Conservation (phyloP, 2,113 vertebrate species). For the Heterocephalus glaber region DNA sequence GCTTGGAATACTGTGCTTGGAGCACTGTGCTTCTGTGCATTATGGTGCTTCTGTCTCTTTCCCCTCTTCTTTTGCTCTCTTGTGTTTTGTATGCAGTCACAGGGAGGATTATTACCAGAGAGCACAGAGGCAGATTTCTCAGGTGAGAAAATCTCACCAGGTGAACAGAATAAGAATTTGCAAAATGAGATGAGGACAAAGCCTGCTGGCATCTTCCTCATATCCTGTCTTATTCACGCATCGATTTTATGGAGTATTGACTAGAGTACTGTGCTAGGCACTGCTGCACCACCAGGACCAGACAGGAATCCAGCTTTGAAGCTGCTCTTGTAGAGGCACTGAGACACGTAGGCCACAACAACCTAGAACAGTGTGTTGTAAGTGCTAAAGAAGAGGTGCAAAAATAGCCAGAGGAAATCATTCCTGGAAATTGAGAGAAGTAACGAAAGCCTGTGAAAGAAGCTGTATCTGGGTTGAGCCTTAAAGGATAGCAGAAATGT, state of each 20-base stretch:
- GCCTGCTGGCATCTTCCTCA: not conserved
- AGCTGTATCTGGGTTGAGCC: not conserved
- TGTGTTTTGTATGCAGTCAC: not conserved
- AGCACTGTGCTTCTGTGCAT: not conserved
- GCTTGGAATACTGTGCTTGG: accelerated
- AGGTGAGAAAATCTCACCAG: not conserved
- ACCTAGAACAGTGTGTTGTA: not conserved
- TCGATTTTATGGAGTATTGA: not conserved
- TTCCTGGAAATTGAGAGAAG: not conserved
- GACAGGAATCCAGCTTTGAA: not conserved
- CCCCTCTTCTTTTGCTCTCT: not conserved
- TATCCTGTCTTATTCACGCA: not conserved
- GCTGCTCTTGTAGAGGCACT: not conserved
- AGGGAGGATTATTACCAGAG: not conserved
- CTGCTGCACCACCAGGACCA: accelerated
- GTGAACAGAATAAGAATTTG: not conserved
- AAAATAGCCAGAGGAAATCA: not conserved
- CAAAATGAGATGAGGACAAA: not conserved
- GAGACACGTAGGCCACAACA: accelerated
- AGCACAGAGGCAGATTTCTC: not conserved
- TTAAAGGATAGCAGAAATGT: not conserved
- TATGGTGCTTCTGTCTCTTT: accelerated
- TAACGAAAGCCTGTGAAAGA: not conserved
- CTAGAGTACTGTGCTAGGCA: no score
- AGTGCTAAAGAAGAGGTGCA: not conserved